Evolutionary conservation across 1,140 invertebrate species (phyloP), one percentile per base, ranked within the genome.

Genomic region (Tetramorium alpestre): DNA sequence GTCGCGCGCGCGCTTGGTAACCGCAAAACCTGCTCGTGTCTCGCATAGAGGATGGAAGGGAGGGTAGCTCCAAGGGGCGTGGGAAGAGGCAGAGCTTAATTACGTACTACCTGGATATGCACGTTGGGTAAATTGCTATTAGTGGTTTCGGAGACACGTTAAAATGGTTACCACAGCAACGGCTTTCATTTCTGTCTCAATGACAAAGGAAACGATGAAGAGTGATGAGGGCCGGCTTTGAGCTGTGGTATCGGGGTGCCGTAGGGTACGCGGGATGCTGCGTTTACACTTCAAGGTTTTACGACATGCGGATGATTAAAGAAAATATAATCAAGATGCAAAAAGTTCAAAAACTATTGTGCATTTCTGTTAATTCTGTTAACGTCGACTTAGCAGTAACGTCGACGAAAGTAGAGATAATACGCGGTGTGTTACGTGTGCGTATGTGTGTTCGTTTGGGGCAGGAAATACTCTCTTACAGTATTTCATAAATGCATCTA

Each of bases 61-160:
- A 28, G 87, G 81, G 54, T 81, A 44, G 89, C 65, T 84, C 81
- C 58, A 77, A 78, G 49, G 28, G 18, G 25, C 54, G 62, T 62
- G 70, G 80, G 65, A 88, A 62, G 87, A 58, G 41, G 78, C 22
- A 86, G 69, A 81, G 76, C 88, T 90, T 88, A 90, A 90, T 90
- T 90, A 90, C 88, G 76, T 88, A 85, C 84, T 90, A 82, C 64
- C 84, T 87, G 88, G 72, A 87, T 89, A 73, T 84, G 65, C 76
- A 86, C 62, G 60, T 54, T 41, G 65, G 65, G 47, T 84, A 90
- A 89, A 90, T 86, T 90, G 88, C 85, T 82, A 89, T 90, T 87
- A 89, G 72, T 86, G 85, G 88, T 89, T 87, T 49, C 56, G 58
- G 85, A 67, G 33, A 60, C 65, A 60, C 72, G 88, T 56, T 85